Evolutionary conservation across 30 jellyfish, hydroid and myxozoan species (phyloP), one percentile per base, ranked within the genome.

Genomic region (Hydra vulgaris): DNA sequence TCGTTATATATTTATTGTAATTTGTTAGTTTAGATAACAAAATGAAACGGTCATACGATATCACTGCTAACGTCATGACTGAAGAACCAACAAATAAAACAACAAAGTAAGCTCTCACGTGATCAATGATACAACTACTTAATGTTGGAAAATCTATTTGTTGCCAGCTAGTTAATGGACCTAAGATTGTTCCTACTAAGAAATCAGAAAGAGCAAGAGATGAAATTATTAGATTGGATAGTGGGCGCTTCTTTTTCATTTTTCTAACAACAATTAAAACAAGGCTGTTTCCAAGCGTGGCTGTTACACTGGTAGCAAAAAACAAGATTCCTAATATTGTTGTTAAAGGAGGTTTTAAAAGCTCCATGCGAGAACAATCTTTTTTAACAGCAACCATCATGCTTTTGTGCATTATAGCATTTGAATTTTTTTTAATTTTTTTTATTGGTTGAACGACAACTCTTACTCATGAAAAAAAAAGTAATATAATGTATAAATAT

Each of bases 71-170:
- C 17, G 95, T 73, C 7, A 88, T 73, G 53, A 85, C 78, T 7
- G 97, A 87, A 0, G 95, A 88, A 18, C 97, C 95, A 83, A 81
- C 81, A 25, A 89, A 70, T 18, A 89, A 66, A n/a, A 89, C 74
- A 7, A 89, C n/a, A 26, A 89, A 71, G 74, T 54, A 89, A 18
- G 89, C 19, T 8, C 97, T 70, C 1, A 86, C 81, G 18, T 53
- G 54, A 70, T 83, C 95, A 8, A 83, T 23, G 26, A 81, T 24
- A 25, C 95, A 89, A 73, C 75, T 73, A 24, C 27, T 71, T 74
- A 80, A 90, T 15, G 53, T 26, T 18, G 75, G 77, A 5, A 27
- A 69, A 7, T 77, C 70, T 53, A 85, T 72, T 26, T 80, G 67
- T 86, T 85, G 95, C 77, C 72, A 69, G 26, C 77, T 79, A 17